These are phyloP conservation scores for Scylla paramamosain DNA, from an alignment of 1,140 invertebrate genomes.

Conservation along the genomic window DNA sequence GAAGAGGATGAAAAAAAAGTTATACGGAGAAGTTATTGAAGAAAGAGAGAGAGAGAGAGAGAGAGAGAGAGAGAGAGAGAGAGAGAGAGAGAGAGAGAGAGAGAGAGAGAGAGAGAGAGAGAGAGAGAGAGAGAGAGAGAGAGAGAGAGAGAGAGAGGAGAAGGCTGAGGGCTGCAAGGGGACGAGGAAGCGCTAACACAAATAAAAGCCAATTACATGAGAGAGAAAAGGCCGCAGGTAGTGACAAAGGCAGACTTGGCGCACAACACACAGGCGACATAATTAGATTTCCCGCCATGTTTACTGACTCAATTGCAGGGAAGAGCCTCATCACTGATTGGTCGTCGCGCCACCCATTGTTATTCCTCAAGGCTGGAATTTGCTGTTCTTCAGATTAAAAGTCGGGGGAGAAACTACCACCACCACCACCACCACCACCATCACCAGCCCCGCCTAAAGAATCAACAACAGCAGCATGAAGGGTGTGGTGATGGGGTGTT, in stretches of 20 bases:
- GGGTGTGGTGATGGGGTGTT: neutral
- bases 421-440: too few relatives aligned
- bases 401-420: neutral
- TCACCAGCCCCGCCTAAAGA: too few relatives aligned
- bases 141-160: neutral
- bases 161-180: neutral
- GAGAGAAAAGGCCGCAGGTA: conserved; percentile 48
- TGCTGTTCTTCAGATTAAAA: neutral
- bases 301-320: conserved; percentile 32
- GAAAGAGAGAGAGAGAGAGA: neutral
- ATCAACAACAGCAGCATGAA: neutral
- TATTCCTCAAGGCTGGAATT: conserved; percentile 34
- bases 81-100: neutral
- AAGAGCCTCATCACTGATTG: conserved; percentile 41
- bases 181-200: conserved; percentile 32
- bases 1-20: neutral
- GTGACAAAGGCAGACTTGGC: conserved; percentile 53
- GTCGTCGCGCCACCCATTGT: conserved; percentile 14
- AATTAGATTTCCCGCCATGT: conserved; percentile 60
- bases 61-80: neutral
- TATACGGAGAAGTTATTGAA: neutral
- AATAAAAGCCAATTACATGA: conserved; percentile 66
- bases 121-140: neutral
- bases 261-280: conserved; percentile 52
- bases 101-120: neutral